Evolutionary conservation across 1,140 invertebrate species (phyloP).

Genomic region (Cydia splendana): DNA sequence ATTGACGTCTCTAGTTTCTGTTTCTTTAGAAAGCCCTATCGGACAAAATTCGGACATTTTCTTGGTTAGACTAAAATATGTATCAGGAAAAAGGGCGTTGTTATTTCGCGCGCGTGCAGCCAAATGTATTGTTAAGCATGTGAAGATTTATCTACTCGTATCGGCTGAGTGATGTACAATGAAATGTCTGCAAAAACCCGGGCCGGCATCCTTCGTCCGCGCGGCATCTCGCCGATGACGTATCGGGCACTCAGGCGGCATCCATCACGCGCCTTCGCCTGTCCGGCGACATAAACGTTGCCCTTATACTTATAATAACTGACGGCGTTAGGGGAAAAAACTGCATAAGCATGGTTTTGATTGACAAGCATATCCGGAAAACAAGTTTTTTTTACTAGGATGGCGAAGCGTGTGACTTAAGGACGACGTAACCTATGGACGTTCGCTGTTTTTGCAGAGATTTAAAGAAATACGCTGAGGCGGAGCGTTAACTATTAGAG

Average conservation of each 20-base stretch:
- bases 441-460: too few relatives aligned
- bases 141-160: constrained; percentile 21
- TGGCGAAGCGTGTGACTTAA: too few relatives aligned
- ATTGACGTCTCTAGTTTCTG: too few relatives aligned
- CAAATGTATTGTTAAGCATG: constrained; percentile 30
- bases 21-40: neutral
- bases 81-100: neutral
- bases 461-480: too few relatives aligned
- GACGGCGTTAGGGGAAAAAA: neutral
- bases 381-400: neutral
- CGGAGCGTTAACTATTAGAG: too few relatives aligned
- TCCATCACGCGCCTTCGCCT: constrained; percentile 20
- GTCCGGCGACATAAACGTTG: constrained; percentile 9
- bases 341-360: neutral
- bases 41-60: neutral
- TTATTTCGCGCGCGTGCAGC: constrained; percentile 24
- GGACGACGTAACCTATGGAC: too few relatives aligned
- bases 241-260: constrained; percentile 7
- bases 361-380: constrained; percentile 12
- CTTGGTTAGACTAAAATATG: neutral
- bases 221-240: constrained; percentile 26
- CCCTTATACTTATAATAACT: constrained; percentile 15
- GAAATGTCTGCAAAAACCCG: constrained; percentile 30
- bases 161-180: constrained; percentile 29
- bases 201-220: constrained; percentile 13